Conservation (phyloP, 2,113 vertebrate genomes). For the Centrocercus urophasianus region DNA sequence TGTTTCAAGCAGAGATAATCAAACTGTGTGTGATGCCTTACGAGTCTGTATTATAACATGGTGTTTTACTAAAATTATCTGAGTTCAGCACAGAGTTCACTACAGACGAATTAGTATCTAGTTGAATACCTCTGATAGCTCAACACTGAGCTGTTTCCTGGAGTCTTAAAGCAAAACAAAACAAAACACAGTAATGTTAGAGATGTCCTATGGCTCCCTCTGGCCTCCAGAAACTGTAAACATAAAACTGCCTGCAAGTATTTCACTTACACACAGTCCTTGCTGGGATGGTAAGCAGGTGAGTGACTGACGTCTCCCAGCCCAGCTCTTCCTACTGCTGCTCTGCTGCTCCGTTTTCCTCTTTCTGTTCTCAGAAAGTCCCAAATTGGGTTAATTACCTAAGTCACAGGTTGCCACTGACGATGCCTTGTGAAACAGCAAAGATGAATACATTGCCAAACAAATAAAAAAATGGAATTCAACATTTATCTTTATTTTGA, state of each 20-base stretch:
- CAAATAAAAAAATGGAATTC: not conserved
- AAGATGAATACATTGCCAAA: not conserved
- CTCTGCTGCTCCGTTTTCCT: not conserved
- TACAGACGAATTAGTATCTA: not conserved
- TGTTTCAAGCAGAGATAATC: not conserved
- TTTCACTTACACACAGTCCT: not conserved
- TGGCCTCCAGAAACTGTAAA: not conserved
- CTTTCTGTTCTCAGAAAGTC: not conserved
- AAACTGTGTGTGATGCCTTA: not conserved
- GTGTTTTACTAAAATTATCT: not conserved
- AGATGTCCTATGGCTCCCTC: not conserved
- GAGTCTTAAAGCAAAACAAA: not conserved
- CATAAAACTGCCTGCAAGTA: not conserved
- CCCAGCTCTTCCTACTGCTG: not conserved
- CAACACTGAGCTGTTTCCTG: not conserved
- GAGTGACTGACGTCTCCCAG: not conserved
- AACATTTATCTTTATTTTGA: conserved; percentile 48
- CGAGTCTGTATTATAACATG: not conserved
- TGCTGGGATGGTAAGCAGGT: rapidly evolving
- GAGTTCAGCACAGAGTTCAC: not conserved
- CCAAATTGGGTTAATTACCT: not conserved
- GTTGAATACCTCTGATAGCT: not conserved
- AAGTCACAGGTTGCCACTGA: not conserved
- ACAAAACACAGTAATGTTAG: not conserved
- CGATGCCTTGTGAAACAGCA: not conserved